These are phyloP conservation scores for Crax fasciolata DNA, from an alignment of 2,797 vertebrate genomes.

Conservation along the genomic window DNA sequence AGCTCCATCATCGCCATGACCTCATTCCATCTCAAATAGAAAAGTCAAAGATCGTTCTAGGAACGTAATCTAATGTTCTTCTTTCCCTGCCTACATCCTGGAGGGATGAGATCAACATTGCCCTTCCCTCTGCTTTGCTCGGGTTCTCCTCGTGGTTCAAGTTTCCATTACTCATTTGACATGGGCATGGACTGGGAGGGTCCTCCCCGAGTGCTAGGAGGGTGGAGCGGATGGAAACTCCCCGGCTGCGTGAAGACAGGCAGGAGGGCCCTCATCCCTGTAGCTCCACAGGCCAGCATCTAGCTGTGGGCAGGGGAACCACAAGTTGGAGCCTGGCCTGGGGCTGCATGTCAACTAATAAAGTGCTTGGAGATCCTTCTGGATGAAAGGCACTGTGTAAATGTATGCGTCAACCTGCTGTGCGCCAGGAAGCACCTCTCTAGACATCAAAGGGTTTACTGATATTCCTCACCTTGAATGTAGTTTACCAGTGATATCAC, in stretches of 20 bases:
- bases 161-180: neutral
- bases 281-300: neutral
- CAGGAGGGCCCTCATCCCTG: neutral
- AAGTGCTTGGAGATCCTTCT: constrained; percentile 77
- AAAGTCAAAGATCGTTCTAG: neutral
- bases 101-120: neutral
- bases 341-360: constrained; percentile 22
- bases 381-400: constrained; percentile 74
- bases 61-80: neutral
- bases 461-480: neutral
- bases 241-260: neutral
- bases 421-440: constrained; percentile 25
- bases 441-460: neutral
- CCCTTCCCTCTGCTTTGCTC: neutral
- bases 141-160: neutral
- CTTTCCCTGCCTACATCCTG: neutral
- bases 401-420: neutral
- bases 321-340: neutral
- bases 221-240: neutral
- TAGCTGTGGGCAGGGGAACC: fast-evolving
- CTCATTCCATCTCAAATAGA: neutral
- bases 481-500: neutral
- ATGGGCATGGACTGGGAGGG: neutral
- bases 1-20: neutral
- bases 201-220: neutral